Conservation (phyloP, 1,140 invertebrate species). For the Rhagoletis pomonella region DNA sequence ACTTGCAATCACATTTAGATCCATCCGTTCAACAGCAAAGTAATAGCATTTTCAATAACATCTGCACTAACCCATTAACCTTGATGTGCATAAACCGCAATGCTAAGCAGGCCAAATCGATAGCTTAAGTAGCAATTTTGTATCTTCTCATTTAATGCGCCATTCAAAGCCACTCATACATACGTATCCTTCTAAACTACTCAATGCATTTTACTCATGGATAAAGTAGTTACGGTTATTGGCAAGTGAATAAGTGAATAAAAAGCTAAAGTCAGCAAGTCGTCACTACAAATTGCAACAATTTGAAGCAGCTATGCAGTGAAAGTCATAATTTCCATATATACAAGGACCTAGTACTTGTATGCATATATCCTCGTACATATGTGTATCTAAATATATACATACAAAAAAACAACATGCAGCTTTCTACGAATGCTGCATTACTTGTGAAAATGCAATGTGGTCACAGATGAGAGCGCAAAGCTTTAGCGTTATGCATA, state of each 20-base stretch:
- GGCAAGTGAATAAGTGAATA: neutral
- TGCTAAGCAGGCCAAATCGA: neutral
- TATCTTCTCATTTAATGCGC: neutral
- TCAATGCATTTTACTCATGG: neutral
- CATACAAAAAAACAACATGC: no score
- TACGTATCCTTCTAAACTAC: neutral
- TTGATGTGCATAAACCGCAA: neutral
- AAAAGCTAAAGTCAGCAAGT: constrained; percentile 11
- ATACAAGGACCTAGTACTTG: neutral
- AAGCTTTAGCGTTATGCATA: neutral
- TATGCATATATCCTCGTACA: neutral
- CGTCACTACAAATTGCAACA: constrained; percentile 12
- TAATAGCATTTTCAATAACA: neutral
- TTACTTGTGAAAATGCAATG: neutral
- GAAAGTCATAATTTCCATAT: neutral
- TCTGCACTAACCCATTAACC: neutral
- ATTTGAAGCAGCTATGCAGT: neutral
- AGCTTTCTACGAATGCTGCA: no score
- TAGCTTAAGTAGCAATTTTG: constrained; percentile 26
- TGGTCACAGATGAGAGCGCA: neutral
- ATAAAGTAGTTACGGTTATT: neutral
- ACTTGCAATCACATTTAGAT: no score
- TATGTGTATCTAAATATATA: neutral
- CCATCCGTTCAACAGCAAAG: no score
- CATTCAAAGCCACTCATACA: neutral